Evolutionary conservation across 2,797 vertebrate species (phyloP), one percentile per base, ranked within the genome.

Genomic region (Buphagus erythrorhynchus): DNA sequence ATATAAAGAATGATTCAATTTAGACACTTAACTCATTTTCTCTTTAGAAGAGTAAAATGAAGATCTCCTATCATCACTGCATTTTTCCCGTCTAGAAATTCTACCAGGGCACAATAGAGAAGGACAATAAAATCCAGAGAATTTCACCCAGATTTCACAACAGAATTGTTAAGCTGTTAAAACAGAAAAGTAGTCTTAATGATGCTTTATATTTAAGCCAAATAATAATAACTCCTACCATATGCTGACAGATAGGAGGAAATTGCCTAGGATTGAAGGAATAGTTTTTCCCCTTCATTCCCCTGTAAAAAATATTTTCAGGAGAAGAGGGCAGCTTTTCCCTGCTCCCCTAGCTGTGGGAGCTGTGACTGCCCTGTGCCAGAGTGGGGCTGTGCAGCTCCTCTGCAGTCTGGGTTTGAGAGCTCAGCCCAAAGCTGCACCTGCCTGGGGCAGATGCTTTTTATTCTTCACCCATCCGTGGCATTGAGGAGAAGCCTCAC

Each of bases 111-210:
- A 80, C 81, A 92, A 54, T 86, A 83, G 74, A 92, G 46, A 72
- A 62, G 77, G 72, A 84, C 68, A 95, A 88, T 94, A 95, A 97
- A 95, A 76, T 43, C 49, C 43, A 90, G 80, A 93, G 71, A 89
- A 83, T 88, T 93, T 67, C 82, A 80, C 74, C 28, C 81, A 66
- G 87, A 92, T 95, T 97, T 95, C 90, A 82, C 94, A 96, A 95
- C 55, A 79, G 86, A 89, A 95, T 94, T 67, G 61, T 95, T 73
- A 75, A 91, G 57, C 58, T 93, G 48, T 61, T 96, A 78, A 88
- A 95, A 88, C 11, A 86, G 83, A 92, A 96, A 93, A 97, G 95
- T 67, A 90, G 45, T 28, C 78, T 63, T 89, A 76, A 63, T 29
- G 46, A 62, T 95, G 51, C 42, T 91, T 86, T 69, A 55, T 90